Percentiles rank a stretch among this genome's conserved stretches.
These are phyloP conservation scores for Kryphioiulus occultus DNA, from an alignment of 2,888 invertebrate genomes.

Conservation along the genomic window DNA sequence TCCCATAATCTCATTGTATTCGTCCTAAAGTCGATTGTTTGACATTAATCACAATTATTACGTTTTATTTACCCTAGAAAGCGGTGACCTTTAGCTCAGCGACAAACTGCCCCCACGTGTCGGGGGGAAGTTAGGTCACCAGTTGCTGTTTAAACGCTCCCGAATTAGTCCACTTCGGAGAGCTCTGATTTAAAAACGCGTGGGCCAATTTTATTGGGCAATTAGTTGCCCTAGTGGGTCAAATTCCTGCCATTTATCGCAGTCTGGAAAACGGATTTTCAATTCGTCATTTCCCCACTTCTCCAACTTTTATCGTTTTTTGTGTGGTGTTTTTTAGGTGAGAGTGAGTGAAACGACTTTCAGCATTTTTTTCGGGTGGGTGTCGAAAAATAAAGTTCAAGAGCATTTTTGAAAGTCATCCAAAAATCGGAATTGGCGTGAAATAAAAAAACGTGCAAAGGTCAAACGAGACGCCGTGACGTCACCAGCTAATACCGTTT, in stretches of 20 bases:
- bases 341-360: background rate
- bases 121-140: background rate
- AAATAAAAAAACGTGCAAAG: background rate
- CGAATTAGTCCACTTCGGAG: background rate
- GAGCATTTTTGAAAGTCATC: slow-evolving; percentile 12
- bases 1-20: background rate
- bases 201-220: background rate
- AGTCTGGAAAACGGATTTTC: background rate
- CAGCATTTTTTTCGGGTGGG: background rate
- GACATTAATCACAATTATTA: no score
- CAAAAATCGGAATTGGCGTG: background rate
- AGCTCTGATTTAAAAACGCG: no score
- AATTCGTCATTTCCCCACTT: background rate
- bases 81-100: background rate
- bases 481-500: background rate
- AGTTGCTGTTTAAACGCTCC: background rate
- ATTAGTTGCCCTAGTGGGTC: background rate
- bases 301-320: background rate
- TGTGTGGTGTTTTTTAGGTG: background rate
- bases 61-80: background rate
- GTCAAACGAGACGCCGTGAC: background rate
- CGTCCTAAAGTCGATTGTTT: background rate
- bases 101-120: background rate
- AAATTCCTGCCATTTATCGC: background rate
- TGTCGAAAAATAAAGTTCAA: background rate